Evolutionary conservation across 1,140 invertebrate species (phyloP).

Genomic region (Drosophila azteca): DNA sequence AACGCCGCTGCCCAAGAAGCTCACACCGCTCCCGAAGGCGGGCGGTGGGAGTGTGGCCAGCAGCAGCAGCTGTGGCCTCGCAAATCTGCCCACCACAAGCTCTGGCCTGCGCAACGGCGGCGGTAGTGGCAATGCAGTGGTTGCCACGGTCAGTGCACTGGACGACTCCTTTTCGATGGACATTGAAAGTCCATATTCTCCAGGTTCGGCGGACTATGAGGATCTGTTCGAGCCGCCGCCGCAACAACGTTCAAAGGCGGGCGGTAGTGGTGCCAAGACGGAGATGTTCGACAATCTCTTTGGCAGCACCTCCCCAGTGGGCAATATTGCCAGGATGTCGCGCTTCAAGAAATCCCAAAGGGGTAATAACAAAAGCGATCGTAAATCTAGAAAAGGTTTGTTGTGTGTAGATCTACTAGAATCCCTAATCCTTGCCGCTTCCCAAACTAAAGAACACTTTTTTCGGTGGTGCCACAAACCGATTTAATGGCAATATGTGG

Average conservation of each 20-base stretch:
- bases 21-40: conserved; percentile 76
- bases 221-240: conserved; percentile 94
- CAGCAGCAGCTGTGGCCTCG: conserved; percentile 67
- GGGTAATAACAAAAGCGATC: conserved; percentile 54
- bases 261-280: conserved; percentile 46
- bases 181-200: conserved; percentile 92
- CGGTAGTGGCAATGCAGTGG: conserved; percentile 69
- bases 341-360: conserved; percentile 65
- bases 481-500: too few relatives aligned
- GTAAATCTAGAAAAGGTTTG: conserved; percentile 78
- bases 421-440: too few relatives aligned
- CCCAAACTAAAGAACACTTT: too few relatives aligned
- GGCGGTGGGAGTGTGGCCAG: conserved; percentile 73
- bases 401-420: conserved; percentile 3
- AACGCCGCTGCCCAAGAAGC: conserved; percentile 51
- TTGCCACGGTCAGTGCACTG: conserved; percentile 87
- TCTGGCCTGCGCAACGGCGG: conserved; percentile 65
- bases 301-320: conserved; percentile 72
- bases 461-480: too few relatives aligned
- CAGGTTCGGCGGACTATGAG: conserved; percentile 92
- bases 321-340: conserved; percentile 45
- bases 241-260: conserved; percentile 84
- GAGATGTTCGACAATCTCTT: conserved; percentile 82
- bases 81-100: conserved; percentile 53
- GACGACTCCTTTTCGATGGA: conserved; percentile 84